Conservation (phyloP, 2,113 vertebrate species). For the Dasyornis broadbenti region DNA sequence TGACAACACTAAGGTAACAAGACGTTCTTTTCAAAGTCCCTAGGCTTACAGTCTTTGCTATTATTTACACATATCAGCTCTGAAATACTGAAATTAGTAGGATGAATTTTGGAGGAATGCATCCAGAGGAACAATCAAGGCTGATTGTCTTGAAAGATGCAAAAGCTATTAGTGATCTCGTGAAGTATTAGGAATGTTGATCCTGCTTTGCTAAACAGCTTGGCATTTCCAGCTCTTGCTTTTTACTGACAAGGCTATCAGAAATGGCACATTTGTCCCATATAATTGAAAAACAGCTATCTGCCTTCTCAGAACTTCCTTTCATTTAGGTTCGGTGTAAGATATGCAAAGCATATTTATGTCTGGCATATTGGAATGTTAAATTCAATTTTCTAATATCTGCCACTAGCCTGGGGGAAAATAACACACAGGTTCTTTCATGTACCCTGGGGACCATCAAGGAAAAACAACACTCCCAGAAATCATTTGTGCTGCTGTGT, state of each 20-base stretch:
- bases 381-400: conserved; percentile 46
- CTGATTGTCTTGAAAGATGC: not conserved
- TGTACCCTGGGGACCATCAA: not conserved
- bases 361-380: conserved; percentile 37
- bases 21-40: not conserved
- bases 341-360: conserved; percentile 59
- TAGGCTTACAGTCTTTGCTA: not conserved
- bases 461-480: conserved; percentile 15
- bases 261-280: conserved; percentile 53
- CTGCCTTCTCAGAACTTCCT: conserved; percentile 53
- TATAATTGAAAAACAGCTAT: conserved; percentile 69
- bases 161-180: conserved; percentile 26
- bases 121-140: conserved; percentile 44
- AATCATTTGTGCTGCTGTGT: not conserved
- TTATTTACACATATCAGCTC: conserved; percentile 48
- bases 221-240: conserved; percentile 45
- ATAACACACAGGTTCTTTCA: conserved; percentile 17
- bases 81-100: conserved; percentile 42
- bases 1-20: conserved; percentile 19
- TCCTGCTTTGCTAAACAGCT: conserved; percentile 10
- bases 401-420: not conserved
- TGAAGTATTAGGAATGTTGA: conserved; percentile 41
- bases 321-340: conserved; percentile 50
- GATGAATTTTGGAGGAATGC: conserved; percentile 36
- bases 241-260: conserved; percentile 55